phyloP scores from a whole-genome alignment of 1,140 invertebrate species.

The Saxidomus purpurata region DNA sequence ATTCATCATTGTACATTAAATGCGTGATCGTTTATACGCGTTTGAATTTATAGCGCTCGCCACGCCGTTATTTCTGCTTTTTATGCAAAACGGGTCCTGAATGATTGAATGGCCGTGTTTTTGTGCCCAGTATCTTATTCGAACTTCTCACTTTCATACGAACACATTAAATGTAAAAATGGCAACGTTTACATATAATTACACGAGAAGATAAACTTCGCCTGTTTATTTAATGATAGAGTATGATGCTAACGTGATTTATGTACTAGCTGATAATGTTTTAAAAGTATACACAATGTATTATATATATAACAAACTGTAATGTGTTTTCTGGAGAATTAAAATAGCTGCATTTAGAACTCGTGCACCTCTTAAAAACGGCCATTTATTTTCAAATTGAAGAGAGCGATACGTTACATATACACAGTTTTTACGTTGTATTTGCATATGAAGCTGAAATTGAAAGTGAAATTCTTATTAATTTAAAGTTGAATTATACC shows the following conservation, averaged over 20 bases:
- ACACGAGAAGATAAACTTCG: neutral
- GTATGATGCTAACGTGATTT: neutral
- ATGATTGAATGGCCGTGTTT: conserved; percentile 12
- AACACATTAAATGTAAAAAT: conserved; percentile 1
- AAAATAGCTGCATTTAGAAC: neutral
- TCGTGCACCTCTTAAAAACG: neutral
- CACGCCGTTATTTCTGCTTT: neutral
- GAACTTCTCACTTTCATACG: neutral
- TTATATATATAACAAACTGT: neutral
- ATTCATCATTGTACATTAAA: conserved; percentile 1
- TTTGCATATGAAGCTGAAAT: too few relatives aligned
- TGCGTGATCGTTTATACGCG: neutral
- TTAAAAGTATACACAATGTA: neutral
- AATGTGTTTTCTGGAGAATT: conserved; percentile 16
- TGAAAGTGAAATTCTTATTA: too few relatives aligned
- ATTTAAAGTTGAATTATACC: too few relatives aligned
- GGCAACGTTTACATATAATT: neutral
- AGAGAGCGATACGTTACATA: too few relatives aligned
- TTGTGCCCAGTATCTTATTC: neutral
- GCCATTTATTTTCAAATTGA: neutral
- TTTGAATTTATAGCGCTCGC: neutral
- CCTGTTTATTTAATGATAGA: neutral
- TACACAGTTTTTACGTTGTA: too few relatives aligned
- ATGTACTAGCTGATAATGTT: neutral
- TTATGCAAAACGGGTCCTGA: neutral